Evolutionary conservation across 1,140 invertebrate species (phyloP).

Genomic region (Aphis craccivora): DNA sequence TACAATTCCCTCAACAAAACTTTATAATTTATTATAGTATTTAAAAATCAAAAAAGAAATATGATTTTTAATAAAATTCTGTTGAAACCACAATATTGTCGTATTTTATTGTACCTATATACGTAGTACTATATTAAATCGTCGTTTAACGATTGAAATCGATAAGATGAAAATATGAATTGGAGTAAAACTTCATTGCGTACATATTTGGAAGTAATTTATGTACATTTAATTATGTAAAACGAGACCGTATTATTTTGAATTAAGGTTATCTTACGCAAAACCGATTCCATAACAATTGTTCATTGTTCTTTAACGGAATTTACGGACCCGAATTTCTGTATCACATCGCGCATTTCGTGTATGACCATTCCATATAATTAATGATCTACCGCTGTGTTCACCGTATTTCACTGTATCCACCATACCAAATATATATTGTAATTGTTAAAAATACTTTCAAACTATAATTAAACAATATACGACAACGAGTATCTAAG

Average conservation of each 20-base stretch:
- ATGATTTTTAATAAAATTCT: background rate
- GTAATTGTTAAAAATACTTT: background rate
- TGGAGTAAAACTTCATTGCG: background rate
- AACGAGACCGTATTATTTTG: background rate
- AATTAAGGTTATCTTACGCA: slow-evolving; percentile 35
- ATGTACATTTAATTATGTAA: slow-evolving; percentile 27
- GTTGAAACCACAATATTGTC: background rate
- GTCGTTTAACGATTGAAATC: background rate
- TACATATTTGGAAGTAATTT: background rate
- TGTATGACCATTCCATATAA: background rate
- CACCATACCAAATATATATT: background rate
- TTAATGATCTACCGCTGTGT: background rate
- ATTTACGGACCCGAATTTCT: background rate
- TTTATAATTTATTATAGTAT: background rate
- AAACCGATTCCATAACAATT: slow-evolving; percentile 31
- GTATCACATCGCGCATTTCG: background rate
- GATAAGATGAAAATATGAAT: background rate
- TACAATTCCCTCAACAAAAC: background rate
- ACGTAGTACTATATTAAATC: background rate
- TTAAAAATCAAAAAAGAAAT: background rate
- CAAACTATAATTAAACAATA: background rate
- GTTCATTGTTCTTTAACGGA: slow-evolving; percentile 9
- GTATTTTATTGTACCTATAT: background rate
- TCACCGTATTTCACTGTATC: background rate
- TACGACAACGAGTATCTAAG: no score